A percentile compares a stretch with the other conserved stretches of the same genome.
These are phyloP conservation scores for Morelia viridis DNA, from an alignment of 2,797 vertebrate genomes.

Conservation along the genomic window DNA sequence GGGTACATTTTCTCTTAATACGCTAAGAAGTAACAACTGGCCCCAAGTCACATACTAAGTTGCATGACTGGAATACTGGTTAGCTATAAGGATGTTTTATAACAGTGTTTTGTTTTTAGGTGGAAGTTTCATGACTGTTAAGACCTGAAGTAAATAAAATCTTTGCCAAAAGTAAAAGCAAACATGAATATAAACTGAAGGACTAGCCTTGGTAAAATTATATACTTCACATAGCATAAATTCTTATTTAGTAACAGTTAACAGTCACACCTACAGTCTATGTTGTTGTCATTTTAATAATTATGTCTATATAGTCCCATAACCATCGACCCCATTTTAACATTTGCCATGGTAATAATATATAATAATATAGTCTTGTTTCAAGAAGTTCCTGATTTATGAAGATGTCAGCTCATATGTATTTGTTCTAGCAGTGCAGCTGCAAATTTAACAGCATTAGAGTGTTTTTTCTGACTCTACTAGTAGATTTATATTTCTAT, in stretches of 20 bases:
- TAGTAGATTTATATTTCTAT: slow-evolving; percentile 75
- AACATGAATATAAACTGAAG: not conserved
- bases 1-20: not conserved
- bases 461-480: slow-evolving; percentile 69
- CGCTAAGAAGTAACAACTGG: not conserved
- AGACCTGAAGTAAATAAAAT: not conserved
- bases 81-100: not conserved
- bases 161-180: not conserved
- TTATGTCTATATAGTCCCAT: not conserved
- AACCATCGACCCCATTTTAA: slow-evolving; percentile 34
- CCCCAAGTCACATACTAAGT: not conserved
- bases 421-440: slow-evolving; percentile 55
- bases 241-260: not conserved
- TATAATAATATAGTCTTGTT: slow-evolving; percentile 47
- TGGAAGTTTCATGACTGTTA: not conserved
- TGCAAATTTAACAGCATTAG: slow-evolving; percentile 81
- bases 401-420: slow-evolving; percentile 76
- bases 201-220: not conserved
- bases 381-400: slow-evolving; percentile 81
- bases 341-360: slow-evolving; percentile 15
- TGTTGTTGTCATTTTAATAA: slow-evolving; percentile 22
- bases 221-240: not conserved
- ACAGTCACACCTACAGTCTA: not conserved
- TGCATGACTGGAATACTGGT: not conserved
- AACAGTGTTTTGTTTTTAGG: not conserved